phyloP scores from a whole-genome alignment of 2,888 invertebrate species.

The Barypeithes pellucidus region DNA sequence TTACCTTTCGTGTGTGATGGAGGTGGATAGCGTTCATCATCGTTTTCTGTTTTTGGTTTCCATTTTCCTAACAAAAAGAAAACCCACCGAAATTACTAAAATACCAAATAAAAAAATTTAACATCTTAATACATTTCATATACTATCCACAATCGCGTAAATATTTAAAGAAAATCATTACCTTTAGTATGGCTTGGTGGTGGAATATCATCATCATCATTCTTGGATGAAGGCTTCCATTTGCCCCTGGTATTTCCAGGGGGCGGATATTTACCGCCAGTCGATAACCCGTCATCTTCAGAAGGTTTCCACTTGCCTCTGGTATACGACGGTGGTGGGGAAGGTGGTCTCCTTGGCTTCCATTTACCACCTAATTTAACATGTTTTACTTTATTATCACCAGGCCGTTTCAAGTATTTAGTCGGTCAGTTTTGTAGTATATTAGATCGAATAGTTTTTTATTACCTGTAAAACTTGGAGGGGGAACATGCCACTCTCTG shows the following conservation, averaged over 20 bases:
- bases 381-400: neutral
- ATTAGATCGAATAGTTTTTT: too few relatives aligned
- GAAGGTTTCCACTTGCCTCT: conserved; percentile 76
- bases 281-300: conserved; percentile 60
- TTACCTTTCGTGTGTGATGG: conserved; percentile 82
- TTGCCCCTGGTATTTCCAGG: conserved; percentile 84
- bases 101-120: neutral
- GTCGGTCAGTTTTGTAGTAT: too few relatives aligned
- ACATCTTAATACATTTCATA: neutral
- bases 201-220: conserved; percentile 52
- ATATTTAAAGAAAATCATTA: conserved; percentile 69
- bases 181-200: conserved; percentile 54
- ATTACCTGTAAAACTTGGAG: conserved; percentile 73
- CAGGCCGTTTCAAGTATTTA: too few relatives aligned
- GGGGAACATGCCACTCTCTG: conserved; percentile 75
- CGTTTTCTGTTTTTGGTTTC: conserved; percentile 50
- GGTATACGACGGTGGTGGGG: conserved; percentile 70
- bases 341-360: conserved; percentile 70
- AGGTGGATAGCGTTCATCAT: conserved; percentile 66
- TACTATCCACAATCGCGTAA: neutral
- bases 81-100: neutral
- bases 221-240: conserved; percentile 76
- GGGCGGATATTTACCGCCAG: conserved; percentile 77
- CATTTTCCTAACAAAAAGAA: conserved; percentile 63
- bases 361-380: conserved; percentile 75